These are phyloP conservation scores for Pristis pectinata DNA, from an alignment of 2,797 vertebrate genomes.

Conservation along the genomic window DNA sequence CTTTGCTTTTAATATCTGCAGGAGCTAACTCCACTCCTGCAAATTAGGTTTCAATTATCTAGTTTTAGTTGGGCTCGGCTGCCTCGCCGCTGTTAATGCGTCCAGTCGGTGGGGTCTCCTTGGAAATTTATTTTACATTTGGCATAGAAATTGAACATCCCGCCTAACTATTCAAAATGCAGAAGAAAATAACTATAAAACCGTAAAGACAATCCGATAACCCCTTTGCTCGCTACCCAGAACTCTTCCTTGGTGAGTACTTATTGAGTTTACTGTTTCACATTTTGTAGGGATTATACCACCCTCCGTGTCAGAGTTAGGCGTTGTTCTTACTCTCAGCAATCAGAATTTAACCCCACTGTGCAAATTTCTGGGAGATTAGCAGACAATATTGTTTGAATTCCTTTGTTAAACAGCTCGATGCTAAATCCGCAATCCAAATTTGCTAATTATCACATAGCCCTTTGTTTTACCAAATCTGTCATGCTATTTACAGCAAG, in stretches of 20 bases:
- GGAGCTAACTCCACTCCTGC: background rate
- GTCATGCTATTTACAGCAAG: background rate
- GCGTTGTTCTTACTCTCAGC: background rate
- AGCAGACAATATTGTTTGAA: background rate
- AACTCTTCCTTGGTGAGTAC: background rate
- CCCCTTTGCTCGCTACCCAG: background rate
- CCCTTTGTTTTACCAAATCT: background rate
- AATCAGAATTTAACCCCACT: background rate
- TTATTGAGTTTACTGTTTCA: background rate
- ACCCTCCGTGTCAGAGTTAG: background rate
- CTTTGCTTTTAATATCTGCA: background rate
- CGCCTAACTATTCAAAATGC: background rate
- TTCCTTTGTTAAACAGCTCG: background rate
- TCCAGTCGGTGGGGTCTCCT: background rate
- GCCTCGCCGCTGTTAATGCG: too few species aligned
- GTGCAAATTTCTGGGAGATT: background rate
- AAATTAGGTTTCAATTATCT: slow-evolving; percentile 19
- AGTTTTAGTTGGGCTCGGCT: background rate
- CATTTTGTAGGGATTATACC: background rate
- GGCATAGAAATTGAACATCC: background rate
- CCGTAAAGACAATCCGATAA: background rate
- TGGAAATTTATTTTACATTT: background rate
- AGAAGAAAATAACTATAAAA: background rate
- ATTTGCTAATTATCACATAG: background rate
- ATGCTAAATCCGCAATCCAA: too few species aligned